phyloP scores from a whole-genome alignment of 2,113 vertebrate genomes.

The Oophaga pumilio region DNA sequence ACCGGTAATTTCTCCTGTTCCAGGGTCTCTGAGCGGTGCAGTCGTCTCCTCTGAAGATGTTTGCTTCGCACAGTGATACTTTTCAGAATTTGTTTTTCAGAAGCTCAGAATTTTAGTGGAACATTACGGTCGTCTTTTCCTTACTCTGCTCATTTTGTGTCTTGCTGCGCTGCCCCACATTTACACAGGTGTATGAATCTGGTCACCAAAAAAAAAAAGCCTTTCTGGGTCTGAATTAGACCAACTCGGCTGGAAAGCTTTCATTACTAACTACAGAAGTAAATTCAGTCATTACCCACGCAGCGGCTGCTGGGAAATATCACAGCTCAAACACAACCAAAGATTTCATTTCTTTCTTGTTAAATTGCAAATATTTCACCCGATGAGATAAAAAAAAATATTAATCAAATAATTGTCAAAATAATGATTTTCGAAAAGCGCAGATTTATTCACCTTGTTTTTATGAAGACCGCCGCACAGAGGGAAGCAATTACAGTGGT shows the following conservation, averaged over 20 bases:
- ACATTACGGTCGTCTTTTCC: neutral
- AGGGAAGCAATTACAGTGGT: neutral
- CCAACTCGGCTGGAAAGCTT: slow-evolving; percentile 15
- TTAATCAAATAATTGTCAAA: neutral
- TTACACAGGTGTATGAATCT: slow-evolving; percentile 24
- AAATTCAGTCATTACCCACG: neutral
- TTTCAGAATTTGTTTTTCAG: slow-evolving; percentile 7
- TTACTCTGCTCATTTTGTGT: neutral
- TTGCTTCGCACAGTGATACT: neutral
- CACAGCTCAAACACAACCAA: neutral
- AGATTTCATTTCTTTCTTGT: neutral
- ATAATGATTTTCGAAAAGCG: neutral
- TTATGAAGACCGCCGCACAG: neutral
- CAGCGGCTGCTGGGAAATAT: slow-evolving; percentile 7
- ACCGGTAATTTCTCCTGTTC: neutral
- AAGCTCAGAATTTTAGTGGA: slow-evolving; percentile 34
- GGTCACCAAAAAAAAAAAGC: slow-evolving; percentile 12
- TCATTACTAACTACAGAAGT: slow-evolving; percentile 22
- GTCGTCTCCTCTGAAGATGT: neutral
- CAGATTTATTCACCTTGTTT: neutral
- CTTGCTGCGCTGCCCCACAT: slow-evolving; percentile 4
- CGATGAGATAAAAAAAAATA: neutral
- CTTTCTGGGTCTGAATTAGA: neutral
- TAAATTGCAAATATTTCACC: neutral
- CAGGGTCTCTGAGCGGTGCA: neutral